Conservation (phyloP, 2,113 vertebrate species). For the Sander lucioperca region DNA sequence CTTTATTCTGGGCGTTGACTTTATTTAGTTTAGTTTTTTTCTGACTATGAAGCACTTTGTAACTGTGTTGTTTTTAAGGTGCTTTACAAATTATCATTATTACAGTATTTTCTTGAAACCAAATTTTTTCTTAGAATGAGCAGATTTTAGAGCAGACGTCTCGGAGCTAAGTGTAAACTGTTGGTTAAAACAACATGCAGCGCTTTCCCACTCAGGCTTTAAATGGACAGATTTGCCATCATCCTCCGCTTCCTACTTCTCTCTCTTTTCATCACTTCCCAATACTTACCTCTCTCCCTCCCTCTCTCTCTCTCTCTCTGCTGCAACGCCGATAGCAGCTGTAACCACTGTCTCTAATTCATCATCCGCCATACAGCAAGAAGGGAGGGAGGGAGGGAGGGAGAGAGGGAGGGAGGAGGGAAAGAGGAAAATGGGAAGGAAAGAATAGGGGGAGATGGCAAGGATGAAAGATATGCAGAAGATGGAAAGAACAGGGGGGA, state of each 20-base stretch:
- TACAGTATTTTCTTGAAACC: not conserved
- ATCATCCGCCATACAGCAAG: slow-evolving; percentile 38
- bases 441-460: fast-evolving
- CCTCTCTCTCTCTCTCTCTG: not conserved
- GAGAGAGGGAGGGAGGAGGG: not conserved
- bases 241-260: slow-evolving; percentile 1
- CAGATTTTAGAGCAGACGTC: not conserved
- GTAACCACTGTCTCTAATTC: slow-evolving; percentile 41
- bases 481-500: not conserved
- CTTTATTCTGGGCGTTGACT: too few relatives aligned
- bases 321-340: slow-evolving; percentile 39
- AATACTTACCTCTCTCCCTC: not conserved
- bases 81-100: not conserved
- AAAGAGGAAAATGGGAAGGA: not conserved
- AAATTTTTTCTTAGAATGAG: not conserved
- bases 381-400: not conserved
- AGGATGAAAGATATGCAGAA: too few relatives aligned
- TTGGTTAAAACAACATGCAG: not conserved
- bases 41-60: too few relatives aligned
- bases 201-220: not conserved
- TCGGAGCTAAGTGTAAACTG: not conserved
- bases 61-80: too few relatives aligned
- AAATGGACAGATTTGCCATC: not conserved
- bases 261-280: slow-evolving; percentile 3
- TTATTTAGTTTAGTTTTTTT: too few relatives aligned